phyloP scores from a whole-genome alignment of 2,797 vertebrate genomes.

The Argyrosomus regius region DNA sequence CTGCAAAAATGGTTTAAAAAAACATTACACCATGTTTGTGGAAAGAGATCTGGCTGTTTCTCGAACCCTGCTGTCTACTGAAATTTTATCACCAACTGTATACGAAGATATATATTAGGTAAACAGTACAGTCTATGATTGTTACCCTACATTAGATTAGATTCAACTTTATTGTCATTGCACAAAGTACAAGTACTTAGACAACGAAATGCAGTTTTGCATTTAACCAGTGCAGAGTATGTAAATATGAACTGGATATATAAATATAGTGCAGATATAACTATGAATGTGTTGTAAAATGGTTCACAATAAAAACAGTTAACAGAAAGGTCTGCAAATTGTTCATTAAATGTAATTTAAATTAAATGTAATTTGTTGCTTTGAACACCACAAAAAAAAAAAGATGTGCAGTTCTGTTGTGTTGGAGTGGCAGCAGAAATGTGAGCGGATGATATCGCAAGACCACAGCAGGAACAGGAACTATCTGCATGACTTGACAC shows the following conservation, averaged over 20 bases:
- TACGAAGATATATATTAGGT: neutral
- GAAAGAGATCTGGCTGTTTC: too few species aligned
- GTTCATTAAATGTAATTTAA: neutral
- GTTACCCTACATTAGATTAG: neutral
- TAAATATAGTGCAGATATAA: too few species aligned
- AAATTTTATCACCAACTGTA: neutral
- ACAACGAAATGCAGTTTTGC: too few species aligned
- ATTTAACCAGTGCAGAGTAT: too few species aligned
- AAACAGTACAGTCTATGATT: neutral
- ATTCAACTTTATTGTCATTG: too few species aligned
- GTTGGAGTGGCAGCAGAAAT: neutral
- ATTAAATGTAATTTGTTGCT: neutral
- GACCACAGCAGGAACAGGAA: conserved; percentile 23
- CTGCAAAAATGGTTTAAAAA: neutral
- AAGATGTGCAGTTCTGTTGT: neutral
- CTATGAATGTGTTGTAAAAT: neutral
- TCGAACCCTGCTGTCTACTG: neutral
- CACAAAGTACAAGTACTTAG: too few species aligned
- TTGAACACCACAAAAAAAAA: neutral
- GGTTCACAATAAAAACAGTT: neutral
- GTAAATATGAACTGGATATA: too few species aligned
- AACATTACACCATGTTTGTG: neutral
- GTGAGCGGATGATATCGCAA: neutral
- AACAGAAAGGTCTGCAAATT: neutral
- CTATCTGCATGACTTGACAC: neutral